These are phyloP conservation scores for Lepidurus couesii DNA, from an alignment of 1,140 invertebrate species.

Conservation along the genomic window DNA sequence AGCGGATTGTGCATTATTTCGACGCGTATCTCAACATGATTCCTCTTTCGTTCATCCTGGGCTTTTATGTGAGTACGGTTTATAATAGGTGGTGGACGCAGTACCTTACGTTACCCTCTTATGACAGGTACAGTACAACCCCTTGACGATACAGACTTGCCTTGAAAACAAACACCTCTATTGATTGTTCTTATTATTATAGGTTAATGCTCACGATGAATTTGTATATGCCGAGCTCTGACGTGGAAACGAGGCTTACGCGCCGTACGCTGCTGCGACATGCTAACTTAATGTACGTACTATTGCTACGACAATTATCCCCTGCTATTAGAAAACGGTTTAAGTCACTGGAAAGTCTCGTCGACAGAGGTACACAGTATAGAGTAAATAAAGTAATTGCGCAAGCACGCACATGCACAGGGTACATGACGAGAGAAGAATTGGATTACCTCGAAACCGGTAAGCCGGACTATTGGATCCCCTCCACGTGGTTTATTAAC, in stretches of 20 bases:
- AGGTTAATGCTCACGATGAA: conserved; percentile 26
- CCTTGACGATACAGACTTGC: conserved; percentile 10
- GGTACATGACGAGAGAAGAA: conserved; percentile 58
- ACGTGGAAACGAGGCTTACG: conserved; percentile 24
- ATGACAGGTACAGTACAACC: not conserved
- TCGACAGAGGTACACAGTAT: not conserved
- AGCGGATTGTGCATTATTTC: conserved; percentile 68
- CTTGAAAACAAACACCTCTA: conserved; percentile 16
- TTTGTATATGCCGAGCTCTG: conserved; percentile 21
- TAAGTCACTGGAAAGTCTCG: not conserved
- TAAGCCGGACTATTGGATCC: conserved; percentile 54
- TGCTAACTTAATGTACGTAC: conserved; percentile 18
- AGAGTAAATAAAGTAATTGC: not conserved
- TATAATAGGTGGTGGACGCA: conserved; percentile 9
- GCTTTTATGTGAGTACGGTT: conserved; percentile 82
- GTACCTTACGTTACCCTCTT: not conserved
- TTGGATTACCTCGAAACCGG: conserved; percentile 56
- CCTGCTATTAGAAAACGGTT: not conserved
- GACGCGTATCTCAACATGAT: conserved; percentile 71
- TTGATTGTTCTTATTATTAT: conserved; percentile 3
- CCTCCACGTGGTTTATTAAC: conserved; percentile 61
- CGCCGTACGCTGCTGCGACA: not conserved
- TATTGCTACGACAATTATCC: conserved; percentile 27
- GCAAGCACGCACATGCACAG: conserved; percentile 41
- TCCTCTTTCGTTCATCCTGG: conserved; percentile 77